A percentile compares a stretch with the other conserved stretches of the same genome.
phyloP scores from a whole-genome alignment of 2,113 vertebrate genomes.

The Isichthys henryi region DNA sequence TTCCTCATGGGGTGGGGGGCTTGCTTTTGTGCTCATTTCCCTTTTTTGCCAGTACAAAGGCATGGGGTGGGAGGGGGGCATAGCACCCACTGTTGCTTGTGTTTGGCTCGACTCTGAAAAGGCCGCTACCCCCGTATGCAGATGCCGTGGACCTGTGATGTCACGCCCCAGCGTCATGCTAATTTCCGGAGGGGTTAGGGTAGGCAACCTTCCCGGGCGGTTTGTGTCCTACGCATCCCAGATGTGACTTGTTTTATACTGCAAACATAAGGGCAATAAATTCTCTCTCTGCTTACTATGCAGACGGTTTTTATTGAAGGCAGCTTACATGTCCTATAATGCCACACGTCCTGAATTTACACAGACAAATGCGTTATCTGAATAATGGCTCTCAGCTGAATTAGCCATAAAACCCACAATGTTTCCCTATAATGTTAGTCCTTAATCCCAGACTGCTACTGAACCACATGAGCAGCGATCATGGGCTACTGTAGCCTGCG shows the following conservation, averaged over 20 bases:
- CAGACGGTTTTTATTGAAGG: background rate
- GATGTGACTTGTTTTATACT: background rate
- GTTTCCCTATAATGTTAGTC: background rate
- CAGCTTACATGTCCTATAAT: background rate
- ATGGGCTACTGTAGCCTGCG: background rate
- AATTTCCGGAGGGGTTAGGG: background rate
- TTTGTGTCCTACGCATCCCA: background rate
- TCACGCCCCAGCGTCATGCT: background rate
- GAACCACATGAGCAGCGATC: background rate
- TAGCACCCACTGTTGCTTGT: background rate
- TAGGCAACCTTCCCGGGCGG: background rate
- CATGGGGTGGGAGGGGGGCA: background rate
- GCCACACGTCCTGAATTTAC: background rate
- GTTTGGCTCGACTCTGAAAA: background rate
- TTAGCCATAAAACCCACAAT: background rate
- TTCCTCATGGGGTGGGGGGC: background rate
- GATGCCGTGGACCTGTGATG: background rate
- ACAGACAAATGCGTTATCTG: background rate
- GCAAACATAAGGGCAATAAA: background rate
- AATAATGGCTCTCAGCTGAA: background rate
- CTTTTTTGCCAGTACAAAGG: background rate
- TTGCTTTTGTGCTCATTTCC: background rate
- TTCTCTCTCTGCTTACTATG: background rate
- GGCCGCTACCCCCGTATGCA: background rate
- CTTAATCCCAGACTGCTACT: background rate